A percentile compares a stretch with the other conserved stretches of the same genome.
phyloP scores from a whole-genome alignment of 2,113 vertebrate genomes.

The Diphyllodes magnificus region DNA sequence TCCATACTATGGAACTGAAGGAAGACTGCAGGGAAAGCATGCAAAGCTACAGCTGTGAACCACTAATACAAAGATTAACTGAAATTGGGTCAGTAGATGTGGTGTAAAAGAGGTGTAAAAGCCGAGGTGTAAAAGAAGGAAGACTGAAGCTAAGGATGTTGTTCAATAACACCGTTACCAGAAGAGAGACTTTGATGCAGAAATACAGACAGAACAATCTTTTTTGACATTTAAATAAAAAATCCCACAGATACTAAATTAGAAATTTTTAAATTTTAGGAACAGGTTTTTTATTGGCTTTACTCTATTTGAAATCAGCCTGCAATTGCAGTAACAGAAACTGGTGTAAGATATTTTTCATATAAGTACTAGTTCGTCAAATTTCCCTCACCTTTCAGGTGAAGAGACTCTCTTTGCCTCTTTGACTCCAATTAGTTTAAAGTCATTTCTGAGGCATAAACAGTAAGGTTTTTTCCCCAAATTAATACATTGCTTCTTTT shows the following conservation, averaged over 20 bases:
- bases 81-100: background rate
- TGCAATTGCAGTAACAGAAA: background rate
- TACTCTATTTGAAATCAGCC: background rate
- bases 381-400: background rate
- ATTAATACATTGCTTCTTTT: background rate
- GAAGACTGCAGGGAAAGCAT: background rate
- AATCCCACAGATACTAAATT: background rate
- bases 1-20: background rate
- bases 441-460: background rate
- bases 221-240: background rate
- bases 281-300: background rate
- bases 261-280: background rate
- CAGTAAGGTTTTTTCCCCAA: background rate
- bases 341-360: background rate
- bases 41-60: background rate
- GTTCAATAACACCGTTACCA: background rate
- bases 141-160: background rate
- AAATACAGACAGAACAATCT: background rate
- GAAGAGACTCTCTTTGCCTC: background rate
- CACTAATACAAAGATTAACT: background rate
- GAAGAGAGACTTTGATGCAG: background rate
- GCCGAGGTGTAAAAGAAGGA: background rate
- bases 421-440: background rate
- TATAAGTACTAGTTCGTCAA: background rate
- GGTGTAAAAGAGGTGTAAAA: background rate